Evolutionary conservation across 2,888 invertebrate species (phyloP).

Genomic region (Crepidodera aurea): DNA sequence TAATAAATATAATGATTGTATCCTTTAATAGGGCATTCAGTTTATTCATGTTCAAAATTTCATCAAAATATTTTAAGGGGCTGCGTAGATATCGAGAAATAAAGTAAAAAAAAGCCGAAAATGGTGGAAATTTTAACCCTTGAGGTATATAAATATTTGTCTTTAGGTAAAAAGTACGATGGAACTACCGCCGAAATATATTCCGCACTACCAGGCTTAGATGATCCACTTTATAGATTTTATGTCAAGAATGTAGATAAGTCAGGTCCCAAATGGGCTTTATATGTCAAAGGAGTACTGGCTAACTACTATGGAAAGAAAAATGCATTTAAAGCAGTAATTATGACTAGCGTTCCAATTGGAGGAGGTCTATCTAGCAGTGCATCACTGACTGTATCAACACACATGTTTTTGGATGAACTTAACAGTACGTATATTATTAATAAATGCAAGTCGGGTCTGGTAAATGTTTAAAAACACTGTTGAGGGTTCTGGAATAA

Average conservation of each 20-base stretch:
- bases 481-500: too few species aligned
- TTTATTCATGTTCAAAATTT: too few species aligned
- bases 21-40: too few species aligned
- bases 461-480: too few species aligned
- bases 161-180: slow-evolving; percentile 2
- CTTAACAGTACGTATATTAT: slow-evolving; percentile 62
- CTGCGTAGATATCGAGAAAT: too few species aligned
- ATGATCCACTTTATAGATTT: background rate
- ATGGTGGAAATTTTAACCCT: too few species aligned
- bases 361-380: slow-evolving; percentile 93
- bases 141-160: too few species aligned
- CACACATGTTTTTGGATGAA: slow-evolving; percentile 84
- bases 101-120: too few species aligned
- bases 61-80: too few species aligned
- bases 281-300: slow-evolving; percentile 77
- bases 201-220: background rate
- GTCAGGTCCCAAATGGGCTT: slow-evolving; percentile 81
- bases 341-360: slow-evolving; percentile 84
- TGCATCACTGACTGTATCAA: slow-evolving; percentile 88
- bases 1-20: too few species aligned
- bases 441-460: too few species aligned
- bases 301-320: slow-evolving; percentile 60
- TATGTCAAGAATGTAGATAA: slow-evolving; percentile 60
- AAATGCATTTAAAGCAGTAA: slow-evolving; percentile 79
- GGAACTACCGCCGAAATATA: background rate